phyloP scores from a whole-genome alignment of 2,888 invertebrate species.

The Netelia melanura region DNA sequence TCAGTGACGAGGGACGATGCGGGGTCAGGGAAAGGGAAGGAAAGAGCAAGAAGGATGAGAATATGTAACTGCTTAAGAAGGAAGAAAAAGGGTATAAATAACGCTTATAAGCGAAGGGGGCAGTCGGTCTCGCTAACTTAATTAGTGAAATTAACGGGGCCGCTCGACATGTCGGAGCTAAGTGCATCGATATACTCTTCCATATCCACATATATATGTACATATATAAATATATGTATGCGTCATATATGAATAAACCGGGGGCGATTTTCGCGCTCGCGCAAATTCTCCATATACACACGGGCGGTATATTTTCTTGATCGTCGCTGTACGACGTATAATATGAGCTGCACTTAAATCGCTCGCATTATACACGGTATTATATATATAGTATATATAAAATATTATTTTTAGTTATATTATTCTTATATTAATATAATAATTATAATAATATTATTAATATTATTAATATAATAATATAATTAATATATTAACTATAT shows the following conservation, averaged over 20 bases:
- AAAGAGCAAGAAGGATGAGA: constrained; percentile 53
- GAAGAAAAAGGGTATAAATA: constrained; percentile 74
- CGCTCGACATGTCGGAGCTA: constrained; percentile 79
- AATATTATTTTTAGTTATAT: too few relatives aligned
- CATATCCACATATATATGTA: constrained; percentile 34
- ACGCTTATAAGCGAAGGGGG: constrained; percentile 72
- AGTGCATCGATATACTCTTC: constrained; percentile 71
- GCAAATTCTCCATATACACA: constrained; percentile 24
- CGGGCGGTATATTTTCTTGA: constrained; percentile 22
- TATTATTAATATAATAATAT: too few relatives aligned
- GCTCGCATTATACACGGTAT: constrained; percentile 72
- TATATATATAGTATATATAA: constrained; percentile 30
- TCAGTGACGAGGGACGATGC: background rate
- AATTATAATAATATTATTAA: too few relatives aligned
- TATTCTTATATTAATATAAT: too few relatives aligned
- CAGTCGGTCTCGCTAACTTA: constrained; percentile 81
- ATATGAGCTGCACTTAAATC: constrained; percentile 76
- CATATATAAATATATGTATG: constrained; percentile 36
- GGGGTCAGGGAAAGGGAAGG: constrained; percentile 6
- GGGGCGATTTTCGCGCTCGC: constrained; percentile 37
- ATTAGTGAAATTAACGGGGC: constrained; percentile 84
- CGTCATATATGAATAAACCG: constrained; percentile 27
- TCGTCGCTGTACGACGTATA: constrained; percentile 50
- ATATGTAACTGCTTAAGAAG: constrained; percentile 65
- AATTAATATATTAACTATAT: too few relatives aligned